phyloP scores from a whole-genome alignment of 2,888 invertebrate species.

The Lithophane semibrunnea region DNA sequence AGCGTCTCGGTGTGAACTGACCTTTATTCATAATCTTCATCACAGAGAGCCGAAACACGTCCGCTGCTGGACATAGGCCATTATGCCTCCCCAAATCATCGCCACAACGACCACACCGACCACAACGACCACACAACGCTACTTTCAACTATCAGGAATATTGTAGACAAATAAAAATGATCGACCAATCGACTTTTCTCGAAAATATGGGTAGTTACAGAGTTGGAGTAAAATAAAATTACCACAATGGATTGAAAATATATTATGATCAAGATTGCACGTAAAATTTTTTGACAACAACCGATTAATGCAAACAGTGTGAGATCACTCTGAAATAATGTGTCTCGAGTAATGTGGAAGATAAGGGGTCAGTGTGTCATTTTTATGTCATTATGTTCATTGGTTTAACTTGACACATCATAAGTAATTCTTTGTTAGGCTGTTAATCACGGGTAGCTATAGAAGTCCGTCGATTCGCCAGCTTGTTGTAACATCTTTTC shows the following conservation, averaged over 20 bases:
- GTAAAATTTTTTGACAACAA: background rate
- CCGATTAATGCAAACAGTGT: background rate
- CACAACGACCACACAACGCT: no score
- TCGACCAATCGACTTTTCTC: no score
- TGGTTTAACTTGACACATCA: background rate
- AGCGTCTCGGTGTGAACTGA: no score
- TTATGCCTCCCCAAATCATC: background rate
- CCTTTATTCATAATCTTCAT: background rate
- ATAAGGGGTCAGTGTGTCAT: background rate
- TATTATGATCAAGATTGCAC: conserved; percentile 6
- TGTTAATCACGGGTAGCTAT: conserved; percentile 7
- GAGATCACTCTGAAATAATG: background rate
- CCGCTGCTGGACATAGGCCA: background rate
- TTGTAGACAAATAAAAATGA: background rate
- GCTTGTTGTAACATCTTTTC: conserved; percentile 11
- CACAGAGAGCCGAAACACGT: no score
- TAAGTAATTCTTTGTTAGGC: background rate
- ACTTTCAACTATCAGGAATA: no score
- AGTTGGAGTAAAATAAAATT: conserved; percentile 25
- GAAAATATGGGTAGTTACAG: background rate
- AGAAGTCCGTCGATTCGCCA: conserved; percentile 20
- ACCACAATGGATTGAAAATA: conserved; percentile 1
- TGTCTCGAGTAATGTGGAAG: background rate
- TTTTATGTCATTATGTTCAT: background rate
- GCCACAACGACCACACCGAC: background rate